Percentiles rank a stretch among this genome's conserved stretches.
Evolutionary conservation across 2,888 invertebrate genomes (phyloP).

Genomic region (Lepidochitona cinerea): DNA sequence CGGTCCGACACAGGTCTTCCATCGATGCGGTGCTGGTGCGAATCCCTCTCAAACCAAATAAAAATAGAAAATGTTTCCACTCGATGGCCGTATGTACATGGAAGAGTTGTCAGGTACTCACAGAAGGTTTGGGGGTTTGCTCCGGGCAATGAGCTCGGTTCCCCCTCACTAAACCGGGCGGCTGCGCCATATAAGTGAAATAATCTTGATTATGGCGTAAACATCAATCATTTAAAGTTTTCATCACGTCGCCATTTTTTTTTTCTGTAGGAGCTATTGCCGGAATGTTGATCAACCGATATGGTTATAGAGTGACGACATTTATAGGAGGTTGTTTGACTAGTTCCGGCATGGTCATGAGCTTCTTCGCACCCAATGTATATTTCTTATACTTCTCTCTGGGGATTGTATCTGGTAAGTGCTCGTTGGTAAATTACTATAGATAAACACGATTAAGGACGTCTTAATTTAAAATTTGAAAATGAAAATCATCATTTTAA

Average conservation of each 20-base stretch:
- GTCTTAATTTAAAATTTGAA: no score
- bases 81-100: no score
- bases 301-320: constrained; percentile 39
- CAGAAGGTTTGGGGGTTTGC: no score
- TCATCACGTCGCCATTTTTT: background rate
- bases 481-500: no score
- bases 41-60: no score
- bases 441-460: no score
- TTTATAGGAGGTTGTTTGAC: constrained; percentile 42
- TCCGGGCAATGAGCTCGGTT: no score
- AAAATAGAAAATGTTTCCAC: no score
- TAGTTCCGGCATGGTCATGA: constrained; percentile 39
- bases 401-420: constrained; percentile 46
- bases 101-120: no score
- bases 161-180: no score
- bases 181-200: background rate
- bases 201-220: background rate
- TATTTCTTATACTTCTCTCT: constrained; percentile 46
- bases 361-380: constrained; percentile 43
- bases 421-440: background rate
- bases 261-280: background rate
- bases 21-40: no score
- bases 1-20: no score
- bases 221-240: background rate
- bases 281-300: constrained; percentile 41